Base-by-base conservation (phyloP, 2,888 invertebrate species). In the Brenthis ino region DNA sequence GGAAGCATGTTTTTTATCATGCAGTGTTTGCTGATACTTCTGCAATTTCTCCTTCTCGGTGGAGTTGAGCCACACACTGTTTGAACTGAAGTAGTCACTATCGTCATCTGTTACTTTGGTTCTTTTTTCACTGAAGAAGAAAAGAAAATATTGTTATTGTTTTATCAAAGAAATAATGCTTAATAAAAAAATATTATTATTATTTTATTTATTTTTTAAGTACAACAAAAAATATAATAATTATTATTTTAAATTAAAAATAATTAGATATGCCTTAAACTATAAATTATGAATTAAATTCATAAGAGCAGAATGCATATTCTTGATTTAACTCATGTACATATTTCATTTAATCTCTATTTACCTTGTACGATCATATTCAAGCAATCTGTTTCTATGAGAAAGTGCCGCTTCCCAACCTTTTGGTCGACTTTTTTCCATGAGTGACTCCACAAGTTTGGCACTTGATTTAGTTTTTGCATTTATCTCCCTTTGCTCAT, bases 21-120 rank as follows among this genome's bases (percentile, higher is more conserved):
- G 93, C 70, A 96, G 85, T 64, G 95, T 94, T 72, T 95, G 94
- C 80, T 96, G 95, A 68, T 96, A 94, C 70, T 95, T 93, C 58
- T 95, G 93, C 50, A 96, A 85, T 69, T 94, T 94, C 51, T 95
- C 94, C 65, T 95, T 93, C 83, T 98, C 97, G 11, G 90, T 91
- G 8, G 95, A 93, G 53, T 95, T 95, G 24, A 98, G 89, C 98
- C 98, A 99, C 33, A 96, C 96, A 75, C 96, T 97, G 80, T 95
- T 95, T 50, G 96, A 94, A 79, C 95, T 95, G 85, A 97, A 99
- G 86, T 99, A 99, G 85, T 99, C 99, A 74, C 96, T 95, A 84
- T 99, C 98, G 83, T 99, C 99, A 84, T 99, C 99, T 57, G 97
- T 97, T 6, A 98, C 97, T 81, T 94, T 95, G 3, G 95, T 96